These are phyloP conservation scores for Ellobium chinense DNA, from an alignment of 2,888 invertebrate genomes.

Conservation along the genomic window DNA sequence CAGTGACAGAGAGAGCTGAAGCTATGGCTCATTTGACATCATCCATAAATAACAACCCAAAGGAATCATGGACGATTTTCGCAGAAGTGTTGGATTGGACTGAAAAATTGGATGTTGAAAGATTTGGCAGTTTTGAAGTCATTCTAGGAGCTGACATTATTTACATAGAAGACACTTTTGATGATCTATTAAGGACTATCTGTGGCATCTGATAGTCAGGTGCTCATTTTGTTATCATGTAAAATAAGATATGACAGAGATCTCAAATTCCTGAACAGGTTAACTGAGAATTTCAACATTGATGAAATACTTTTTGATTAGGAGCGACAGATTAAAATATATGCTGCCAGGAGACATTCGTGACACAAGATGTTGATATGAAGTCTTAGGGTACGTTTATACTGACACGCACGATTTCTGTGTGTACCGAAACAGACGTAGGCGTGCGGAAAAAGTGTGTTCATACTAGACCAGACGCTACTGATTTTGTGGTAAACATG, in stretches of 20 bases:
- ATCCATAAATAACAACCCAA: slow-evolving; percentile 61
- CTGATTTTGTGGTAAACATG: too few relatives aligned
- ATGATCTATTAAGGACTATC: slow-evolving; percentile 64
- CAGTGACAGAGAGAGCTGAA: slow-evolving; percentile 70
- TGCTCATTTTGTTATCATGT: slow-evolving; percentile 70
- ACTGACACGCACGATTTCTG: too few relatives aligned
- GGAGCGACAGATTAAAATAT: slow-evolving; percentile 68
- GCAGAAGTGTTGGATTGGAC: slow-evolving; percentile 73
- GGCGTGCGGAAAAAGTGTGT: too few relatives aligned
- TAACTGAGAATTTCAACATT: slow-evolving; percentile 63
- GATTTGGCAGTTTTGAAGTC: slow-evolving; percentile 65
- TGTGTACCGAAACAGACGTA: too few relatives aligned
- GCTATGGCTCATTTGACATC: slow-evolving; percentile 60
- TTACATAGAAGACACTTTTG: slow-evolving; percentile 77
- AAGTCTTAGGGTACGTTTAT: too few relatives aligned
- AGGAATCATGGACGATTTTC: slow-evolving; percentile 45
- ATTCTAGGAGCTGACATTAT: slow-evolving; percentile 78
- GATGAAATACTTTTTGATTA: slow-evolving; percentile 64
- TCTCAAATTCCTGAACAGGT: slow-evolving; percentile 63
- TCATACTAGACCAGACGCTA: too few relatives aligned
- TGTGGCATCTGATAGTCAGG: slow-evolving; percentile 61
- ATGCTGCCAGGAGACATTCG: slow-evolving; percentile 45
- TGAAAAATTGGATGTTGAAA: slow-evolving; percentile 50
- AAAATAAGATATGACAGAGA: slow-evolving; percentile 75
- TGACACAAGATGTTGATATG: too few relatives aligned